Conservation (phyloP, 2,797 vertebrate species). For the Semotilus atromaculatus region DNA sequence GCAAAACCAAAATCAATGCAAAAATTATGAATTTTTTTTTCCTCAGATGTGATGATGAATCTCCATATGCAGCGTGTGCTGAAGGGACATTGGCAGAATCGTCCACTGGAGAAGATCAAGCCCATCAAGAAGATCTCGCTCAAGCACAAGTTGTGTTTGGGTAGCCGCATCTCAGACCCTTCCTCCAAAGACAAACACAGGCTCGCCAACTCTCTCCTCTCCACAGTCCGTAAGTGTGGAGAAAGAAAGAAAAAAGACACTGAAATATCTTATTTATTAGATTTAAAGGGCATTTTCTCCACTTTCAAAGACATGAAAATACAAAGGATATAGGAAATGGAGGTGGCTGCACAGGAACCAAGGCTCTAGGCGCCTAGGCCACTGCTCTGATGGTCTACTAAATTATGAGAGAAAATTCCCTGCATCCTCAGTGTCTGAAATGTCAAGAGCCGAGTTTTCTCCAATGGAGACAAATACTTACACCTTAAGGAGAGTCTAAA, state of each 20-base stretch:
- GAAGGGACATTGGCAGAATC: constrained; percentile 86
- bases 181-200: constrained; percentile 84
- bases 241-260: background rate
- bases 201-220: constrained; percentile 81
- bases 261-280: background rate
- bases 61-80: constrained; percentile 86
- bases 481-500: constrained; percentile 21
- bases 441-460: background rate
- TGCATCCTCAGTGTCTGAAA: constrained; percentile 6
- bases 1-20: too few species aligned
- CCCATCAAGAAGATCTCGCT: constrained; percentile 83
- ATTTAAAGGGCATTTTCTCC: background rate
- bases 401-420: background rate
- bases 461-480: constrained; percentile 10
- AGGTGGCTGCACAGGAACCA: background rate
- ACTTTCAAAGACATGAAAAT: background rate
- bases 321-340: background rate
- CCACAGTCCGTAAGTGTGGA: constrained; percentile 83
- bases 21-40: too few species aligned
- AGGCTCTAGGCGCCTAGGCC: background rate
- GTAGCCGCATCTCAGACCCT: constrained; percentile 72
- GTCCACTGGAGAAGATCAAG: constrained; percentile 84
- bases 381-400: background rate
- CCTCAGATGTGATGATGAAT: constrained; percentile 81
- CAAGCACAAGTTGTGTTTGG: constrained; percentile 80